phyloP scores from a whole-genome alignment of 2,797 vertebrate genomes.

The Erethizon dorsatum region DNA sequence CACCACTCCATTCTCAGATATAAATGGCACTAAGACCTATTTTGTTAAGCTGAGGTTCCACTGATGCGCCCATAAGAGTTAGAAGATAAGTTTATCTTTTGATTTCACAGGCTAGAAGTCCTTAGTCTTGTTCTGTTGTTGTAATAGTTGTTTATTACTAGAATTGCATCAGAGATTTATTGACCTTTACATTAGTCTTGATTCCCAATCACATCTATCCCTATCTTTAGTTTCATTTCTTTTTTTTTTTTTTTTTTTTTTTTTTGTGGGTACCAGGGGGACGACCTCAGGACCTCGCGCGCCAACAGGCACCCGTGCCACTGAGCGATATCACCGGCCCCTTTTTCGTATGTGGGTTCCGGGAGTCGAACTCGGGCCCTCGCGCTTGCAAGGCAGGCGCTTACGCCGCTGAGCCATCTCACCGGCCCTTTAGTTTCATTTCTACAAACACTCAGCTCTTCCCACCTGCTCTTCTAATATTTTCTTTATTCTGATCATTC shows the following conservation, averaged over 20 bases:
- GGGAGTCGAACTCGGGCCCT: too few species aligned
- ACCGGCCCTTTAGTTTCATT: neutral
- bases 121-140: constrained; percentile 4
- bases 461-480: neutral
- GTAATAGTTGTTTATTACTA: neutral
- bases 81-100: neutral
- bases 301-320: too few species aligned
- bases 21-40: neutral
- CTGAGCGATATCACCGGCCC: too few species aligned
- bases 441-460: neutral
- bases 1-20: neutral
- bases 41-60: neutral
- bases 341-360: too few species aligned
- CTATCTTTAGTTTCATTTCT: neutral
- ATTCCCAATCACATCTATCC: neutral
- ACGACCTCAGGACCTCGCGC: too few species aligned
- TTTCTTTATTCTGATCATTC: neutral
- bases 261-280: too few species aligned
- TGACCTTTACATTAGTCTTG: neutral
- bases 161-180: neutral
- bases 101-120: neutral
- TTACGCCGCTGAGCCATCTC: too few species aligned
- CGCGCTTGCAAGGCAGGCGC: too few species aligned
- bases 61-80: neutral
- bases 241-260: too few species aligned